These are phyloP conservation scores for Aleadryas rufinucha DNA, from an alignment of 2,113 vertebrate species.

Conservation along the genomic window DNA sequence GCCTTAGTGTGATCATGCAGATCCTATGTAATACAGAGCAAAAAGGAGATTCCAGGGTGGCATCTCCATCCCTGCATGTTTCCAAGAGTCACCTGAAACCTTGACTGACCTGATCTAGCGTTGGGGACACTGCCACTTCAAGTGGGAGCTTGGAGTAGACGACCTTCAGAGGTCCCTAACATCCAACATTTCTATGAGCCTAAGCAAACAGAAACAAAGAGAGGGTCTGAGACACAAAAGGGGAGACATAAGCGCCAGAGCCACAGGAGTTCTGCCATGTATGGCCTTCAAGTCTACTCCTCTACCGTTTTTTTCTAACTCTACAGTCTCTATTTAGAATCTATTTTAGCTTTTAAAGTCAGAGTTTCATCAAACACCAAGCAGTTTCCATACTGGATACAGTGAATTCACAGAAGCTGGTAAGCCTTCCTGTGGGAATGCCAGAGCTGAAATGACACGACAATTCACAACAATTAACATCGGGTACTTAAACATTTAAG, in stretches of 20 bases:
- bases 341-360: neutral
- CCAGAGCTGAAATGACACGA: neutral
- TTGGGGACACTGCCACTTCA: neutral
- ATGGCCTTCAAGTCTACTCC: neutral
- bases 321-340: neutral
- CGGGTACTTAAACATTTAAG: neutral
- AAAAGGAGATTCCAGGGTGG: neutral
- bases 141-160: neutral
- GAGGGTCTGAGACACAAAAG: neutral
- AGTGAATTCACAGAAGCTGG: neutral
- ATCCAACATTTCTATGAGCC: neutral
- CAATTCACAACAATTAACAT: neutral
- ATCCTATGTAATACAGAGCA: neutral
- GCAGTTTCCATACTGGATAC: neutral
- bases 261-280: neutral
- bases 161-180: neutral
- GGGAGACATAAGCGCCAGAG: neutral
- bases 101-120: neutral
- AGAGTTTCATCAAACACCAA: neutral
- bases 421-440: neutral
- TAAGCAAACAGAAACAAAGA: conserved; percentile 17
- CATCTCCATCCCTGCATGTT: neutral
- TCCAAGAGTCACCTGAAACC: neutral
- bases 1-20: neutral
- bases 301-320: neutral